Evolutionary conservation across 1,140 invertebrate species (phyloP), one percentile per base, ranked within the genome.

Genomic region (Cherax destructor): DNA sequence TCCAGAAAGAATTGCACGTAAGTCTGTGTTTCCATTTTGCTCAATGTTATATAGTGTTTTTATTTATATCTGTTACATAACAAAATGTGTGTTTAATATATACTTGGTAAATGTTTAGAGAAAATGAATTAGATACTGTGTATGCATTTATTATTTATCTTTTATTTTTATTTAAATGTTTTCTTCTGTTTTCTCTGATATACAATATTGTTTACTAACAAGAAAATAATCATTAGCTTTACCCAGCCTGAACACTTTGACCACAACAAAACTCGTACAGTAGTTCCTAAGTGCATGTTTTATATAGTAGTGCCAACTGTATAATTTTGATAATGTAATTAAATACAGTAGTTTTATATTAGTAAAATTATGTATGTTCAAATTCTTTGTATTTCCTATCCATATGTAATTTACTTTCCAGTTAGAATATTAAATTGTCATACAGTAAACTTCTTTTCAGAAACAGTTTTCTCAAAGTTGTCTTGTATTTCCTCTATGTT

Each of bases 1-100:
- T 96, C 98, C 99, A 10, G 99, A 99, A 95, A 96, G 98, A 93
- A 99, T 99, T 94, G 97, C 98, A 91, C 98, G 96, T 97, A 95
- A 95, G 95, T 95, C 85, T 69, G 59, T 52, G 13, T 59, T 24
- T 86, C 49, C 74, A 18, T 52, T 30, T 4, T 85, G 5, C 47
- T 10, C 77, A 50, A n/a, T 52, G 4, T 49, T 47, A 6, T 52
- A 7, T n/a, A 49, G 16, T 52, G 5, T 10, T 76, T 7, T 7
- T 76, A 76, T 6, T 76, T 7, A 24, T 76, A n/a, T 72, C 7
- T n/a, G 4, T 72, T 24, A 18, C 7, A 24, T 72, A 72, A 5
- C 69, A 24, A 65, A 65, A 65, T 13, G 13, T 4, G 5, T 65
- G 13, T 18, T 72, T 72, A 72, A 5, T 24, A 9, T 7, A 30